These are phyloP conservation scores for Ptyas mucosa DNA, from an alignment of 2,113 vertebrate genomes.

Conservation along the genomic window DNA sequence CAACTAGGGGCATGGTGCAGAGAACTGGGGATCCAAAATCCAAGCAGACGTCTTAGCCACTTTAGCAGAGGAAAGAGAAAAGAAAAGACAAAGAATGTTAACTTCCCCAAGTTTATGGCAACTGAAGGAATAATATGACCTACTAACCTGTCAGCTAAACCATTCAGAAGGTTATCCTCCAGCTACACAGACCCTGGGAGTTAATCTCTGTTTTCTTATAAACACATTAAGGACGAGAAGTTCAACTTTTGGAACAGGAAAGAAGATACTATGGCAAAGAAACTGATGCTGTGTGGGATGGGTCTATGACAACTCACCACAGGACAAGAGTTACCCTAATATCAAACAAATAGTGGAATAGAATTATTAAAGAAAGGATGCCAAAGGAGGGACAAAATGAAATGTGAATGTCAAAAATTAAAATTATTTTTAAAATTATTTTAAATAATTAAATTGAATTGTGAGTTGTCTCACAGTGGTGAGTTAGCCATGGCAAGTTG, in stretches of 20 bases:
- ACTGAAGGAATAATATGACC: background rate
- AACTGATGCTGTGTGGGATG: background rate
- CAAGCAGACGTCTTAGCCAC: constrained; percentile 20
- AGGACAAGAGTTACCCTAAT: background rate
- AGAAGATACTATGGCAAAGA: background rate
- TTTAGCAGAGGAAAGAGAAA: constrained; percentile 46
- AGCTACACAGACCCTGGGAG: background rate
- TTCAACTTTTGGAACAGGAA: background rate
- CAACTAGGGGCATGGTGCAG: constrained; percentile 69
- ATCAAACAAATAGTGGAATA: background rate
- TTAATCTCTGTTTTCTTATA: background rate
- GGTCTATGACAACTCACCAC: background rate
- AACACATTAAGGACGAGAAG: background rate
- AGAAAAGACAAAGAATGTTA: constrained; percentile 8
- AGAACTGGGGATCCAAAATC: constrained; percentile 24
- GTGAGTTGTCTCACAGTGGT: background rate
- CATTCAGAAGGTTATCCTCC: background rate
- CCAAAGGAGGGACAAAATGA: background rate
- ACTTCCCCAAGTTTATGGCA: background rate
- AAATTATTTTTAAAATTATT: background rate
- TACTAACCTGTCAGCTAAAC: background rate
- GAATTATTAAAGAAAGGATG: background rate
- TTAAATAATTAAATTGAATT: background rate
- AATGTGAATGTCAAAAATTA: background rate
- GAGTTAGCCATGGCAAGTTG: background rate